phyloP scores from a whole-genome alignment of 2,797 vertebrate species.

The Simalia tracyae region DNA sequence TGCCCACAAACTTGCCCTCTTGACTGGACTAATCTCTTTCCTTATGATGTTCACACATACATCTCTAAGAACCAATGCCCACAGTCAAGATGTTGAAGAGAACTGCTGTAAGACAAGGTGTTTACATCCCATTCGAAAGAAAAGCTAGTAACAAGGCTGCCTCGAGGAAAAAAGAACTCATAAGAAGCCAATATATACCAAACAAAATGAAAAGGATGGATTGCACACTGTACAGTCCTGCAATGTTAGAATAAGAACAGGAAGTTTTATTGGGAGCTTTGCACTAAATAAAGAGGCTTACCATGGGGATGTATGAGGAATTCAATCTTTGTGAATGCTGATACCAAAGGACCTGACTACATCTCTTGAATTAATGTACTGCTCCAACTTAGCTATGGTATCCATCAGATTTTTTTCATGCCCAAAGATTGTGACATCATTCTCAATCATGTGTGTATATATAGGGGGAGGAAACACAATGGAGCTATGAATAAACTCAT shows the following conservation, averaged over 20 bases:
- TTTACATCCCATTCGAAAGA: not conserved
- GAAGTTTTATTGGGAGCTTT: not conserved
- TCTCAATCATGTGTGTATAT: not conserved
- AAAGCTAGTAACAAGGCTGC: not conserved
- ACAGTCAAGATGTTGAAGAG: not conserved
- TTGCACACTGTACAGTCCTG: not conserved
- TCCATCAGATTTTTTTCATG: not conserved
- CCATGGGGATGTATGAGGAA: not conserved
- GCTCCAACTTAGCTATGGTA: not conserved
- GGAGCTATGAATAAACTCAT: not conserved
- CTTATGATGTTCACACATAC: not conserved
- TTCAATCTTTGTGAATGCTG: not conserved
- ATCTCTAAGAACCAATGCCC: too few relatives aligned
- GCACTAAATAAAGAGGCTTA: not conserved
- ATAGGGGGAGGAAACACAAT: not conserved
- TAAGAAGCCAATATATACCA: not conserved
- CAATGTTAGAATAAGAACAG: fast-evolving
- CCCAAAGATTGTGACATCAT: not conserved
- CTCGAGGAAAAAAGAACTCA: not conserved
- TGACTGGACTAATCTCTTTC: fast-evolving
- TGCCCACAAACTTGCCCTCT: fast-evolving
- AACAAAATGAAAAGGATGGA: too few relatives aligned
- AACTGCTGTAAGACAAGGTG: not conserved
- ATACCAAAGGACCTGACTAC: not conserved
- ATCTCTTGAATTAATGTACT: not conserved